These are phyloP conservation scores for Acleris holmiana DNA, from an alignment of 2,888 invertebrate genomes.

Conservation along the genomic window DNA sequence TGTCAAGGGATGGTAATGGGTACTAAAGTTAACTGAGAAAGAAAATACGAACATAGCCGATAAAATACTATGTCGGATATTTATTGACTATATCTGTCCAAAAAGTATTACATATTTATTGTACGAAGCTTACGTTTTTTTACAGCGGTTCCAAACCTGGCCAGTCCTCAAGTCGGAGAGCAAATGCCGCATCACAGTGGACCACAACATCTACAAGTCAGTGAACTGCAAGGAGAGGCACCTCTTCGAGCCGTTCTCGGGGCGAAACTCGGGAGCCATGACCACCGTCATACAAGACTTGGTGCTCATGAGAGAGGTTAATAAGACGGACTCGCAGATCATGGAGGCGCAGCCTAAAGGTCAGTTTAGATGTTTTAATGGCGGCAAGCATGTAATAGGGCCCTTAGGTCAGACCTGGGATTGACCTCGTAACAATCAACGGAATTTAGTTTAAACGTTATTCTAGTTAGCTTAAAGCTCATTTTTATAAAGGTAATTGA, in stretches of 20 bases:
- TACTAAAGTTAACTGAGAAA: no score
- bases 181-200: conserved; percentile 89
- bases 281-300: conserved; percentile 87
- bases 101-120: no score
- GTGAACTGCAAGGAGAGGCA: conserved; percentile 90
- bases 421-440: no score
- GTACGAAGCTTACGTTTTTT: conserved; percentile 35
- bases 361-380: conserved; percentile 43
- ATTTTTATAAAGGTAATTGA: no score
- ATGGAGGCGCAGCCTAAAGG: conserved; percentile 75
- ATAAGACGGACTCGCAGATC: conserved; percentile 68
- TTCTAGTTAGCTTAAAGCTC: no score
- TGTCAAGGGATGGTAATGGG: no score
- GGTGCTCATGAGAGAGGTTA: conserved; percentile 81
- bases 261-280: conserved; percentile 88
- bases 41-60: no score
- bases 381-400: no score
- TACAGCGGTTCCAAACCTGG: conserved; percentile 88
- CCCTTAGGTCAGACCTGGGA: no score
- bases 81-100: no score
- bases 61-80: no score
- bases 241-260: conserved; percentile 90
- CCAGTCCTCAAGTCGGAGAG: conserved; percentile 89
- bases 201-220: conserved; percentile 89
- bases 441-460: no score